These are phyloP conservation scores for Platycheirus rosarum DNA, from an alignment of 2,888 invertebrate genomes.

Conservation along the genomic window DNA sequence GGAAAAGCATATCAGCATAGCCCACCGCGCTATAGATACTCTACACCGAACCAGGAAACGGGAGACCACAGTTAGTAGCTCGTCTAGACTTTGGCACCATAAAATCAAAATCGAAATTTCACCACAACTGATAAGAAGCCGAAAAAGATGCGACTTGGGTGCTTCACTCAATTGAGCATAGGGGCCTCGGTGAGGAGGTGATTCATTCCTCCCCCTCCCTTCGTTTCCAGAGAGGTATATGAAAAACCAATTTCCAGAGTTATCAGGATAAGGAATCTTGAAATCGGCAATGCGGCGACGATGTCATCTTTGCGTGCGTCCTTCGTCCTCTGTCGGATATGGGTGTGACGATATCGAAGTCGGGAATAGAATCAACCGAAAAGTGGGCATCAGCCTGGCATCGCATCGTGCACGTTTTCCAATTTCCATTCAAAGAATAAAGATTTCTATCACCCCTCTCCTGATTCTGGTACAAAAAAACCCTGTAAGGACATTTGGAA, in stretches of 20 bases:
- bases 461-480: conserved; percentile 20
- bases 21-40: neutral
- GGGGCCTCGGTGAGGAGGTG: conserved; percentile 4
- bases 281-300: conserved; percentile 41
- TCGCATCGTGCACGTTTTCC: conserved; percentile 71
- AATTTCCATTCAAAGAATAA: conserved; percentile 72
- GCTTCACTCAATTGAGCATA: conserved; percentile 23
- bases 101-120: conserved; percentile 74
- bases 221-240: conserved; percentile 39
- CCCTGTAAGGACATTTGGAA: conserved; percentile 47
- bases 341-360: conserved; percentile 52
- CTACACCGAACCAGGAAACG: conserved; percentile 28
- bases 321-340: conserved; percentile 30
- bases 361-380: conserved; percentile 24
- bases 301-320: conserved; percentile 54
- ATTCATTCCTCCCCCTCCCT: conserved; percentile 5
- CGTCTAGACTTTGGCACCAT: conserved; percentile 73
- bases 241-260: conserved; percentile 73
- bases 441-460: conserved; percentile 67
- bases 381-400: conserved; percentile 59
- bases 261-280: conserved; percentile 69
- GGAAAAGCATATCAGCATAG: neutral
- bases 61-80: conserved; percentile 70
- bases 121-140: conserved; percentile 66
- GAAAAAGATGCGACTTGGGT: conserved; percentile 17